Evolutionary conservation across 2,797 vertebrate genomes (phyloP), one percentile per base, ranked within the genome.

Genomic region (Acrossocheilus wenchowensis): DNA sequence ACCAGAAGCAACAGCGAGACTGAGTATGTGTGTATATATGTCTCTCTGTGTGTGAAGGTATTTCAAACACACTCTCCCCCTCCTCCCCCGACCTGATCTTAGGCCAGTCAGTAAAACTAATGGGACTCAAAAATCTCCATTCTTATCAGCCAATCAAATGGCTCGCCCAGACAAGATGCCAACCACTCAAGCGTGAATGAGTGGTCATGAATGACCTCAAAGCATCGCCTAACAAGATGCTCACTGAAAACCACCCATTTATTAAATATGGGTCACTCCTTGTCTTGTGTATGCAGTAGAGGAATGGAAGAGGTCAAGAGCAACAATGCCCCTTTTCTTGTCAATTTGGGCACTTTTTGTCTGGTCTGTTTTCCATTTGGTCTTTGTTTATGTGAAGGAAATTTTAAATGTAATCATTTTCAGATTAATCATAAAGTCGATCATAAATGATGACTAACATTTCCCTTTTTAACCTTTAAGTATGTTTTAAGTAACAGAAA

Each of bases 181-280:
- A 90, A 79, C 72, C 82, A 87, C 82, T 88, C 89, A 88, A 86
- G 85, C 89, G 72, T 81, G 83, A 62, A 80, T 74, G 87, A 81
- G 87, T 77, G 75, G 81, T 84, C 66, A 87, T 88, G 85, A 91
- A 91, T 88, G 88, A 91, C 88, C 86, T 87, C 87, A 87, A 89
- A 88, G 84, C 82, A 88, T 88, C 52, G 72, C 84, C 80, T 88
- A 90, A 90, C 86, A 88, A 90, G 87, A 91, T 91, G 89, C 86
- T 87, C 86, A 75, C 81, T 77, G 41, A 88, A 90, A 86, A 81
- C 83, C 88, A 87, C 75, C 87, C 89, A 91, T 90, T 88, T 91
- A 88, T 89, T 89, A 89, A 86, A 92, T 89, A 88, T 89, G 85
- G 91, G 91, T 91, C 89, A 91, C 80, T 80, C 85, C 81, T 89